Base-by-base conservation (phyloP, 2,797 vertebrate species). In the Lithobates sylvaticus region DNA sequence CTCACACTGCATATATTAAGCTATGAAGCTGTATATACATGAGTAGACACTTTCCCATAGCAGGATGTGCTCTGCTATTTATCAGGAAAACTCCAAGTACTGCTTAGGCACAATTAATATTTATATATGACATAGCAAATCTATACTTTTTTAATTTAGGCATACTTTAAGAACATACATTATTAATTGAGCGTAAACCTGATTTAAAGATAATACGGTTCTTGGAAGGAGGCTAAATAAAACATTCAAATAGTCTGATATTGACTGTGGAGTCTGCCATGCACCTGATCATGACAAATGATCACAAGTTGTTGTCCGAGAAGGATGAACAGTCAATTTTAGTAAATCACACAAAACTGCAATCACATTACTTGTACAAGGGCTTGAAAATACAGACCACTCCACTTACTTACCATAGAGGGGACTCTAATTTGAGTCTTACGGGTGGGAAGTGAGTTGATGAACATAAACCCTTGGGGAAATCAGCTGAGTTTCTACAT, bases 401-500 rank as follows among this genome's bases (percentile, higher is more conserved):
- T 64, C 69, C 18, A 16, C 16, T 64, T 34, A 64, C 16, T 58
- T 72, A 73, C 21, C 23, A 36, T 47, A 34, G 10, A 16, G 50
- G 18, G 72, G 50, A 81, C 69, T 44, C 36, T 42, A 42, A 73
- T 44, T 79, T 26, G 1, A 78, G 61, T 64, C 32, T 80, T 70
- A 3, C 5, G 29, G 68, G 34, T 23, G 42, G 68, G 54, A 34
- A 32, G 70, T 84, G 32, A 84, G 54, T 42, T 78, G 68, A 84
- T 78, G 68, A 85, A 85, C 18, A 23, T 15, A 67, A 32, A 26
- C 83, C 76, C 75, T 8, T 4, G 10, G 83, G 83, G 83, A 85
- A 85, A 85, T 85, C 76, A 85, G 36, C n/a, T 65, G 54, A 67
- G 69, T 79, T 65, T 74, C 34, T 64, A 79, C 69, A 65, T 78